Percentiles rank a stretch among this genome's conserved stretches.
Conservation (phyloP, 2,113 vertebrate species). For the Mirounga angustirostris region DNA sequence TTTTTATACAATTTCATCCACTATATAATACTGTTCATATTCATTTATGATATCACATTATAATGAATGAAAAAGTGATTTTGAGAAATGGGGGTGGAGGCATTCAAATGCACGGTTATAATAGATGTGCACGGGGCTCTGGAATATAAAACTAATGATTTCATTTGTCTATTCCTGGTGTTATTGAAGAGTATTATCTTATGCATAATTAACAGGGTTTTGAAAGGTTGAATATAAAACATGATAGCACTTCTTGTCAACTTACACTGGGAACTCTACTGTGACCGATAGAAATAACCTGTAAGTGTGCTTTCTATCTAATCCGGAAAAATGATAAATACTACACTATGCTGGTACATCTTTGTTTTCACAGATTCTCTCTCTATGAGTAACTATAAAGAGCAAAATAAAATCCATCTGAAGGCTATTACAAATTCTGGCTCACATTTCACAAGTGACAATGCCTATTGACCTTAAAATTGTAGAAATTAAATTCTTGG, state of each 20-base stretch:
- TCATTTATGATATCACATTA: conserved; percentile 53
- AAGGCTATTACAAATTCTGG: conserved; percentile 45
- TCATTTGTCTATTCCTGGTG: conserved; percentile 66
- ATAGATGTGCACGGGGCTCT: conserved; percentile 16
- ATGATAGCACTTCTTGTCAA: conserved; percentile 62
- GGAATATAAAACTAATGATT: conserved; percentile 71
- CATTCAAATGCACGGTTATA: conserved; percentile 16
- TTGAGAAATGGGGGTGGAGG: conserved; percentile 19
- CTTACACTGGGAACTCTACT: conserved; percentile 59
- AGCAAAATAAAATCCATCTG: conserved; percentile 37
- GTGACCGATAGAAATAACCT: conserved; percentile 49
- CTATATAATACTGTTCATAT: conserved; percentile 25
- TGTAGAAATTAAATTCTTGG: conserved; percentile 65
- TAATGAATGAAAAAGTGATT: conserved; percentile 58
- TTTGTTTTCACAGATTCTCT: conserved; percentile 56
- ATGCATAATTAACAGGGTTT: conserved; percentile 75
- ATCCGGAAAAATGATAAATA: conserved; percentile 47
- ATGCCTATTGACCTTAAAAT: conserved; percentile 60
- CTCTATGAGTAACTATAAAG: conserved; percentile 7
- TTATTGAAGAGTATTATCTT: conserved; percentile 68
- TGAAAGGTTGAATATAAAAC: conserved; percentile 69
- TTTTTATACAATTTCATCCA: conserved; percentile 24
- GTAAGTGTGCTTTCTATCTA: background rate
- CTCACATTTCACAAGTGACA: conserved; percentile 48
- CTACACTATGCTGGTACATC: background rate